Evolutionary conservation across 2,797 vertebrate species (phyloP).

Genomic region (Sebastolobus altivelis): DNA sequence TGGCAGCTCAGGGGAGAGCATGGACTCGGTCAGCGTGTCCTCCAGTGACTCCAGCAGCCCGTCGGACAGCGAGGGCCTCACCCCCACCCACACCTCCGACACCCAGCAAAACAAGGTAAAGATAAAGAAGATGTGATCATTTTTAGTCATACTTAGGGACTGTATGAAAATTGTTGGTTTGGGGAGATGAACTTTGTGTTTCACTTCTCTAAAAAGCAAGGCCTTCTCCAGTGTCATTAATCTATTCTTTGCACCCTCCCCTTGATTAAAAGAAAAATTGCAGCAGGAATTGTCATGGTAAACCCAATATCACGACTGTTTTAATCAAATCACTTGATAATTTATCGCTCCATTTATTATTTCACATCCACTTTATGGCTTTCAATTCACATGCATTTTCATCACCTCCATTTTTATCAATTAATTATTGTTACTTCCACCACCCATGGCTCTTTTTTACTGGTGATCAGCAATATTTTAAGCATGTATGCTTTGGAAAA

Average conservation of each 20-base stretch:
- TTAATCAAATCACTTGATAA: too few relatives aligned
- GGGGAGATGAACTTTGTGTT: neutral
- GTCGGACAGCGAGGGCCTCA: conserved; percentile 85
- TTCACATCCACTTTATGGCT: too few relatives aligned
- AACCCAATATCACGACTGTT: too few relatives aligned
- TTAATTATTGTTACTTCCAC: too few relatives aligned
- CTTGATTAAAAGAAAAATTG: neutral
- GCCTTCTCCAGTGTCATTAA: neutral
- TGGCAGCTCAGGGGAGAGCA: conserved; percentile 94
- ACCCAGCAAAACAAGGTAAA: conserved; percentile 90
- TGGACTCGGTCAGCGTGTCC: conserved; percentile 93
- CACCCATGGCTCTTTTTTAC: too few relatives aligned
- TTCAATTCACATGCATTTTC: too few relatives aligned
- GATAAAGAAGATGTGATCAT: neutral
- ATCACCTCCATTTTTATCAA: too few relatives aligned
- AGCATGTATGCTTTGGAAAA: too few relatives aligned
- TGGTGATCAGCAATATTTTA: too few relatives aligned
- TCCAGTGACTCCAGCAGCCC: conserved; percentile 92
- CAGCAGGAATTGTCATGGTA: too few relatives aligned
- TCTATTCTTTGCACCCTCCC: neutral
- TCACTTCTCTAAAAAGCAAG: neutral
- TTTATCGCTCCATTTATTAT: too few relatives aligned
- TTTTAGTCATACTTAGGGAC: neutral
- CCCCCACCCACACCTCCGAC: conserved; percentile 82
- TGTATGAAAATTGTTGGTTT: neutral